Base-by-base conservation (phyloP, 2,888 invertebrate genomes). In the Agonopterix alstromeriana region DNA sequence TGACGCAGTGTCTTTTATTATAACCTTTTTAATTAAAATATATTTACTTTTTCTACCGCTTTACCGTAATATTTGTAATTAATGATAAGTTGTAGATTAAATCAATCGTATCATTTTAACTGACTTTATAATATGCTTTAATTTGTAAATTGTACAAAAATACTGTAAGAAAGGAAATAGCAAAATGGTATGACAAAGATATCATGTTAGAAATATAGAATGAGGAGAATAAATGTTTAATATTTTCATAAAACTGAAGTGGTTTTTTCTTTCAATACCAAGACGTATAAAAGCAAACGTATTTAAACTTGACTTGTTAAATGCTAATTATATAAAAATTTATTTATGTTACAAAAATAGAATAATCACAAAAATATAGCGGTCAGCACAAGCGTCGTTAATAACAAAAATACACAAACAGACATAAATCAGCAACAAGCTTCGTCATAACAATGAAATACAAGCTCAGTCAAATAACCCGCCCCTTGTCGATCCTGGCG, bases 161-260 rank as follows among this genome's bases (percentile, higher is more conserved):
- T 41, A 10, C 12, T 35, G 10, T 41, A 41, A 45, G 10, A 12
- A 8, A 27, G n/a, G 40, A 38, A n/a, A 46, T 45, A 35, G 11
- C 36, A 14, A 47, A 36, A 10, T 47, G 17, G 43, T 47, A 47
- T 48, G 48, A 44, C 35, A 48, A 40, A 38, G 17, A 11, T 43
- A 43, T 48, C 35, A 43, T 43, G 17, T 27, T 35, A 3, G 35
- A 41, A 10, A 11, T 10, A 46, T 14, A 17, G 36, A 42, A 35
- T 27, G 11, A 11, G 42, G 10, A 10, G 11, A 43, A 55, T 57
- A 57, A 55, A 60, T 53, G 42, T 53, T 53, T 53, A 54, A 52
- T 63, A 59, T 58, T 59, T 61, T 58, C 51, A 42, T 55, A 54
- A 3, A 10, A 12, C 10, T 46, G 47, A 8, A 41, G 42, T 40